Evolutionary conservation across 2,113 vertebrate species (phyloP), one percentile per base, ranked within the genome.

Genomic region (Crypturellus undulatus): DNA sequence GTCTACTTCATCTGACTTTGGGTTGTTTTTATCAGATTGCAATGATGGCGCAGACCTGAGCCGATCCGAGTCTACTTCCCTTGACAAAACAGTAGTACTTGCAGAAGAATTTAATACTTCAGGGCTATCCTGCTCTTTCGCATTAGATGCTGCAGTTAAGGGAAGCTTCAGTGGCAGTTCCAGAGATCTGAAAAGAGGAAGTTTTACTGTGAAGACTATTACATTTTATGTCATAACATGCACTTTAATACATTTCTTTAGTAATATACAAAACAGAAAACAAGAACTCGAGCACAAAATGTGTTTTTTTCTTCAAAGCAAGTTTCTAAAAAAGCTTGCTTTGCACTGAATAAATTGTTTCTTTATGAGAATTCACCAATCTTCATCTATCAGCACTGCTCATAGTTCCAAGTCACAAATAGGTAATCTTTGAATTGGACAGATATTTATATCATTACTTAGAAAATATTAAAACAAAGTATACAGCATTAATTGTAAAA

Each of bases 61-160:
- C 49, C 83, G 92, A 78, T 80, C 70, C 69, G 94, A 64, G 87
- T 51, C 71, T 68, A 59, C 24, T 54, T 92, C 82, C 63, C 80
- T 85, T 86, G 73, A 56, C 60, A 88, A 81, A 84, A 63, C 6
- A 34, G 54, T 52, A 28, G 87, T 73, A 34, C 42, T 26, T 11
- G 81, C 43, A 5, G 3, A 40, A 88, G 32, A 67, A 75, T 83
- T 70, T 58, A 60, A 30, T 83, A 49, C 36, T 85, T 87, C 70
- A 72, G 62, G 49, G n/a, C 30, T 79, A 9, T 64, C 78, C 81
- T 67, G 60, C 7, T 92, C 60, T 17, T 77, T 89, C 83, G 84
- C 70, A 54, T 96, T 96, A 84, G 91, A 70, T 93, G 69, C 63
- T 75, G 71, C 69, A 84, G 84, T 76, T 87, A 97, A 76, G 79